Conservation (phyloP, 2,113 vertebrate species). For the Perognathus longimembris region DNA sequence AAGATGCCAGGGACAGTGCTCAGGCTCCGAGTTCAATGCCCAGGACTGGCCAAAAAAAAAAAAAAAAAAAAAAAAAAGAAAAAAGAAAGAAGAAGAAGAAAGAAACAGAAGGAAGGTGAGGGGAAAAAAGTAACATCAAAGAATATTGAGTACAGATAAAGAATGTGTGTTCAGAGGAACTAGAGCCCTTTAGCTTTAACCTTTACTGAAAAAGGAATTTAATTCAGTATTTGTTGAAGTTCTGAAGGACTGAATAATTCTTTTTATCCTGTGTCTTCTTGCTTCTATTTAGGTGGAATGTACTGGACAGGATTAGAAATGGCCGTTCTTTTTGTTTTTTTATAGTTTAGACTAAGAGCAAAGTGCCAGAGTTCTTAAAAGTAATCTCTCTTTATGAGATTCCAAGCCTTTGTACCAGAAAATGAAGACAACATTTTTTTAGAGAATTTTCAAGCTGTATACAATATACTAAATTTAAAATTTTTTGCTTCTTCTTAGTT, state of each 20-base stretch:
- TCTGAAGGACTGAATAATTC: conserved; percentile 45
- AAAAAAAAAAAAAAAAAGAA: no score
- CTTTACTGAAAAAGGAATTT: conserved; percentile 28
- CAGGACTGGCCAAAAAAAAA: no score
- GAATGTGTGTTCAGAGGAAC: conserved; percentile 13
- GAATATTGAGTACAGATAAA: neutral
- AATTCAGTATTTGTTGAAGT: conserved; percentile 38
- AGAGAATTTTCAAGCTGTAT: conserved; percentile 52
- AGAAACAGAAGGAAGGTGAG: neutral
- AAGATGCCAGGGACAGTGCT: no score
- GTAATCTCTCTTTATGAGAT: conserved; percentile 62
- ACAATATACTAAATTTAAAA: conserved; percentile 54
- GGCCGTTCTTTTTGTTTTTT: conserved; percentile 49
- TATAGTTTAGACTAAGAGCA: conserved; percentile 64
- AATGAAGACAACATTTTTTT: conserved; percentile 56
- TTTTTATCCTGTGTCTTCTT: conserved; percentile 52
- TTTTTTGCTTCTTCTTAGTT: conserved; percentile 3
- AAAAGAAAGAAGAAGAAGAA: no score
- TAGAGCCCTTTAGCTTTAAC: neutral
- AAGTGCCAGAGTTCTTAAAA: conserved; percentile 69
- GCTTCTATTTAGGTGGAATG: conserved; percentile 66
- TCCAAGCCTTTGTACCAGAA: conserved; percentile 68
- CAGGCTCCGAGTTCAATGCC: no score
- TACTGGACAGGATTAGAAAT: conserved; percentile 68
- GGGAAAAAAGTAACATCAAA: neutral